Evolutionary conservation across 2,113 vertebrate species (phyloP).

Genomic region (Sciurus niger): DNA sequence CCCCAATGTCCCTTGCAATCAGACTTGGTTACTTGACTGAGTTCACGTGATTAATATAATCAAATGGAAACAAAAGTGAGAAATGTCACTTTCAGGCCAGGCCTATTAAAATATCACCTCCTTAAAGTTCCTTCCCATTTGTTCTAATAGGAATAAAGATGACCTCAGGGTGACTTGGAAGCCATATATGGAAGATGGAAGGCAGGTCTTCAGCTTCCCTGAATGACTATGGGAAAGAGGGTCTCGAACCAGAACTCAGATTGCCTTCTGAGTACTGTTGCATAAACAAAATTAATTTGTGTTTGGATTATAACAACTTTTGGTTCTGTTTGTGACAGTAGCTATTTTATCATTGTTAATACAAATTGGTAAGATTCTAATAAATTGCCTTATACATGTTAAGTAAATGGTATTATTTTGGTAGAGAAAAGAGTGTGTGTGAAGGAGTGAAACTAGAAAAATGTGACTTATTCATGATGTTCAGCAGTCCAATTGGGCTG

Average conservation of each 20-base stretch:
- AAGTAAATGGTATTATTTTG: not conserved
- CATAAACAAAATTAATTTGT: constrained; percentile 16
- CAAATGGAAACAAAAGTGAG: not conserved
- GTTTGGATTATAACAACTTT: not conserved
- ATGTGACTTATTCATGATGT: not conserved
- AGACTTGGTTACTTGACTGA: not conserved
- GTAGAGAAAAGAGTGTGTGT: not conserved
- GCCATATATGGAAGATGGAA: not conserved
- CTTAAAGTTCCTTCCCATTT: not conserved
- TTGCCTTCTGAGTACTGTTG: not conserved
- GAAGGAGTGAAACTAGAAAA: not conserved
- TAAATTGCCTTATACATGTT: not conserved
- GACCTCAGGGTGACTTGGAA: not conserved
- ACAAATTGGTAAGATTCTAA: not conserved
- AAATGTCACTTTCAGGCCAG: not conserved
- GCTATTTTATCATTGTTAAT: not conserved
- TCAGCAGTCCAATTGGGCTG: not conserved
- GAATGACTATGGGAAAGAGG: not conserved
- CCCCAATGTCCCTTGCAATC: not conserved
- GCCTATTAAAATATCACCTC: not conserved
- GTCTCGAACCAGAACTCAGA: not conserved
- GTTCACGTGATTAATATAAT: not conserved
- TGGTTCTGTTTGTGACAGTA: not conserved
- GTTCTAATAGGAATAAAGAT: not conserved
- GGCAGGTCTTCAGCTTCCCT: not conserved